These are phyloP conservation scores for Colius striatus DNA, from an alignment of 2,113 vertebrate genomes.

Conservation along the genomic window DNA sequence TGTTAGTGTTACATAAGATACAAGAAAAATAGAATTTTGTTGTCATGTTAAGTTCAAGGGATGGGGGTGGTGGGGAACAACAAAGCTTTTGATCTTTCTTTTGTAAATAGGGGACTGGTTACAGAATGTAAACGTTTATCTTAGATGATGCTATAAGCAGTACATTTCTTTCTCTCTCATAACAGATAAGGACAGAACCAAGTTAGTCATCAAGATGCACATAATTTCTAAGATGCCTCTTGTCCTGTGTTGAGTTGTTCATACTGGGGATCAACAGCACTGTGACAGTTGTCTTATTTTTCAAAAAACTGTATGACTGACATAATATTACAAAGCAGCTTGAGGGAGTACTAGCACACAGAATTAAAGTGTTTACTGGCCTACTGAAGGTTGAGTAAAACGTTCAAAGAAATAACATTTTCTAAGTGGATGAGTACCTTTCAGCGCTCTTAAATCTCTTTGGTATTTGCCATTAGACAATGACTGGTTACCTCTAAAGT, in stretches of 20 bases:
- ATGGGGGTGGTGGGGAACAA: neutral
- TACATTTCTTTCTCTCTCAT: neutral
- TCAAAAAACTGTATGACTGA: neutral
- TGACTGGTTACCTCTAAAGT: neutral
- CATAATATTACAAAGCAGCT: neutral
- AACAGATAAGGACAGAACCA: neutral
- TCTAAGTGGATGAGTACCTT: neutral
- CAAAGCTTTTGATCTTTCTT: constrained; percentile 56
- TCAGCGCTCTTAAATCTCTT: neutral
- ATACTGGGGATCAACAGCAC: neutral
- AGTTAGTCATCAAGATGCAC: neutral
- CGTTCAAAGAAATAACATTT: neutral
- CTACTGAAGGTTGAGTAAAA: neutral
- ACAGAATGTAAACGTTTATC: constrained; percentile 33
- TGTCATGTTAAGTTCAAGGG: constrained; percentile 6
- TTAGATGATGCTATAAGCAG: constrained; percentile 1
- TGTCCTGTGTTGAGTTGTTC: neutral
- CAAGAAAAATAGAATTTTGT: constrained; percentile 1
- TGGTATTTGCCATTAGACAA: neutral
- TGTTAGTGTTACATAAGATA: constrained; percentile 15
- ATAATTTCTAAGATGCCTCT: neutral
- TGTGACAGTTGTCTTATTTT: neutral
- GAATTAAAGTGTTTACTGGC: neutral
- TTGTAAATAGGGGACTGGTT: constrained; percentile 34
- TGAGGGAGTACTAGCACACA: neutral